Conservation (phyloP, 2,797 vertebrate genomes). For the Cheirogaleus major region DNA sequence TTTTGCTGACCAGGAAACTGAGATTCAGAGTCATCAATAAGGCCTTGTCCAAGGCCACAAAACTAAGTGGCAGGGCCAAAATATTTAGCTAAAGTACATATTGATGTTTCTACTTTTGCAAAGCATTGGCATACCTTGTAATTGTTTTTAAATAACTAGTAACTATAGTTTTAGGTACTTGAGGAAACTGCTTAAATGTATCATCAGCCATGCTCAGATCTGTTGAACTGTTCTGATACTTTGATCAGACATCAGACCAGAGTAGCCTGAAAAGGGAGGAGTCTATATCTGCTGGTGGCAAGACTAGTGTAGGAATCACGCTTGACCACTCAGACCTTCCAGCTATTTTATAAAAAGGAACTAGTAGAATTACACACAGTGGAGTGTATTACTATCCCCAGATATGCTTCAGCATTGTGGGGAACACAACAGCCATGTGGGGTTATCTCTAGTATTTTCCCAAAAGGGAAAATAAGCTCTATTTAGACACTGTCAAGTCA, state of each 20-base stretch:
- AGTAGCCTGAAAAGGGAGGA: not conserved
- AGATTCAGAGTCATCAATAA: not conserved
- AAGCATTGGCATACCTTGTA: not conserved
- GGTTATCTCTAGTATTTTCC: not conserved
- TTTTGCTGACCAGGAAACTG: not conserved
- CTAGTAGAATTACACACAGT: not conserved
- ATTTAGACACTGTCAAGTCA: not conserved
- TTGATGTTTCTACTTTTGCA: not conserved
- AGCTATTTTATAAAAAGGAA: not conserved
- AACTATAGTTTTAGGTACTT: not conserved
- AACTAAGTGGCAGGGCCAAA: not conserved
- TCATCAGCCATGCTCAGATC: not conserved
- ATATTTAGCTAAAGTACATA: not conserved
- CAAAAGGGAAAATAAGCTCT: not conserved
- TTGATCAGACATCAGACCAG: not conserved
- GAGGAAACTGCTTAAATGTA: not conserved
- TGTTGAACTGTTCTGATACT: not conserved
- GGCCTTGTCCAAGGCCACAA: not conserved
- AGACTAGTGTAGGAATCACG: not conserved
- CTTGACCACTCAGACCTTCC: not conserved
- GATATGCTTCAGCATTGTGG: not conserved
- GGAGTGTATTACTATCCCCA: not conserved
- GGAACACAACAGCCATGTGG: not conserved
- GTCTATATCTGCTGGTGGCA: fast-evolving
- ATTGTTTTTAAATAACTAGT: not conserved